These are phyloP conservation scores for Cirrhinus mrigala DNA, from an alignment of 2,797 vertebrate genomes.

Conservation along the genomic window DNA sequence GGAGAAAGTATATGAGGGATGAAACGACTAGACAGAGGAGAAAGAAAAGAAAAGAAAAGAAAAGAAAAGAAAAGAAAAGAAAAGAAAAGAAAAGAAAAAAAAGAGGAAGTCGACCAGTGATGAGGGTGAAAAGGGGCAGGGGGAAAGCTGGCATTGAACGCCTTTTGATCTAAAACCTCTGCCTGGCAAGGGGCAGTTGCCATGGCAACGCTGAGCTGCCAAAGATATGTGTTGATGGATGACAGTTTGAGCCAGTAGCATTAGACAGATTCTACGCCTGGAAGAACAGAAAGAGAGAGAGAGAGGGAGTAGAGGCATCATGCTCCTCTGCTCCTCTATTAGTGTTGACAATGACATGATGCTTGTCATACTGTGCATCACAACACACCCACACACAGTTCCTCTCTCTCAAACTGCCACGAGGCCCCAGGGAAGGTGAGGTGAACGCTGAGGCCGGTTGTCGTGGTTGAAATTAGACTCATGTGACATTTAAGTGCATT, in stretches of 20 bases:
- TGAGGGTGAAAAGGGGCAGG: neutral
- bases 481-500: conserved; percentile 68
- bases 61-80: neutral
- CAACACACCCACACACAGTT: conserved; percentile 61
- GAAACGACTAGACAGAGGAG: neutral
- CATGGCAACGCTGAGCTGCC: conserved; percentile 89
- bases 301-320: conserved; percentile 46
- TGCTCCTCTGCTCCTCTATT: conserved; percentile 45
- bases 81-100: neutral
- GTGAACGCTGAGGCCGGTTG: conserved; percentile 68
- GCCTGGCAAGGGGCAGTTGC: conserved; percentile 88
- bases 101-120: neutral
- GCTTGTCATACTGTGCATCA: conserved; percentile 41
- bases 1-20: neutral
- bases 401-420: conserved; percentile 49
- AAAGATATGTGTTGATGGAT: conserved; percentile 90
- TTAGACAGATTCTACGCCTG: conserved; percentile 54
- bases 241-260: conserved; percentile 78
- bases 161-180: conserved; percentile 91
- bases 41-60: neutral
- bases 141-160: conserved; percentile 76
- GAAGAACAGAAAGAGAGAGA: conserved; percentile 17
- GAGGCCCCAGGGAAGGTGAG: conserved; percentile 65
- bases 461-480: conserved; percentile 72
- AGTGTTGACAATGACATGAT: conserved; percentile 52